A percentile compares a stretch with the other conserved stretches of the same genome.
These are phyloP conservation scores for Dicerorhinus sumatrensis DNA, from an alignment of 2,113 vertebrate genomes.

Conservation along the genomic window DNA sequence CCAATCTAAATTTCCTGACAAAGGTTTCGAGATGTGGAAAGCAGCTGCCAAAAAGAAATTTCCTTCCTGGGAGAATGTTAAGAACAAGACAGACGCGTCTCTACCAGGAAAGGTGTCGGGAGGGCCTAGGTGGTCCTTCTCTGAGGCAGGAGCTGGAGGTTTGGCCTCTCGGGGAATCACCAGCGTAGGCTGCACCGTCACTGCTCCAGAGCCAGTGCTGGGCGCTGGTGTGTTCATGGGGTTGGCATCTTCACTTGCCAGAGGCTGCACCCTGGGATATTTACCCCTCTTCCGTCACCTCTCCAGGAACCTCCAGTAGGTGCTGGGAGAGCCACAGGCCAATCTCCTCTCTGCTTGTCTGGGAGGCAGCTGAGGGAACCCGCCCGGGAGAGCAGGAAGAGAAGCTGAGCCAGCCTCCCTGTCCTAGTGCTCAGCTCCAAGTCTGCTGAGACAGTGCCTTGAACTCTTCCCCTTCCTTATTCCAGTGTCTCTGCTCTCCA, in stretches of 20 bases:
- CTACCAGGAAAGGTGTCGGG: not conserved
- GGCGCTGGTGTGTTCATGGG: not conserved
- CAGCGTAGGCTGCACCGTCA: not conserved
- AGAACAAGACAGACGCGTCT: not conserved
- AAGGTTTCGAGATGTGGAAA: not conserved
- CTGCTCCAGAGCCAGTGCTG: not conserved
- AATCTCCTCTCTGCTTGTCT: not conserved
- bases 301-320: not conserved
- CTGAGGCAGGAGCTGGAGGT: rapidly evolving
- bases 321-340: not conserved
- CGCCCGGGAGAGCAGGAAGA: not conserved
- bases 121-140: not conserved
- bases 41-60: not conserved
- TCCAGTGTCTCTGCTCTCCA: not conserved
- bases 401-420: too few relatives aligned
- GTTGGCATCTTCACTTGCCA: not conserved
- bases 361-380: not conserved
- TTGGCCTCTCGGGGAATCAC: not conserved
- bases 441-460: too few relatives aligned
- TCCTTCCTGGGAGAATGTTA: not conserved
- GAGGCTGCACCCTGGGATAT: not conserved
- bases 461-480: not conserved
- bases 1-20: not conserved
- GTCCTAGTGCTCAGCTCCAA: not conserved
- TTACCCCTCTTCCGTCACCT: not conserved